Base-by-base conservation (phyloP, 2,888 invertebrate genomes). In the Eurytoma adleriae region DNA sequence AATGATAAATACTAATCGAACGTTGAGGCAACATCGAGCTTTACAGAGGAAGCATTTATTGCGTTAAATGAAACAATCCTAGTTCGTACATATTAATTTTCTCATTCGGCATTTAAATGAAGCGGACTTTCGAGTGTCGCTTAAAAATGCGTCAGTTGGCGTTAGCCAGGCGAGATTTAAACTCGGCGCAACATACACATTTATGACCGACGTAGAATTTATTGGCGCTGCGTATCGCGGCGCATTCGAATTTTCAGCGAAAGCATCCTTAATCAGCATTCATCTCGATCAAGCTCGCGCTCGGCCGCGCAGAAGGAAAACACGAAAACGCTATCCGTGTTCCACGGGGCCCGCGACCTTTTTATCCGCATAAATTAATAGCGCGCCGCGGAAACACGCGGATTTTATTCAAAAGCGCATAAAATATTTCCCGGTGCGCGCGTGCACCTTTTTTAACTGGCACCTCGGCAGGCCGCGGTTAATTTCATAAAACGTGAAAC, bases 301-400 rank as follows among this genome's bases (percentile, higher is more conserved):
- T 14, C 16, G 16, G 30, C 30, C 48, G 12, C 12, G 67, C 16
- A 14, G 56, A 48, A 14, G 30, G 13, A 72, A 68, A 81, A 81
- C 81, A 81, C 74, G 81, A 78, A 78, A 81, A 78, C 54, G 75
- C 78, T 56, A 66, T 75, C 27, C 50, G 50, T 27, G 62, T 67
- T 52, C 30, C 64, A 16, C 7, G 56, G 24, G 18, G 27, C 48
- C 10, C 40, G 20, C 20, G 40, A 24, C 24, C 20, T 62, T 70
- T 75, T 70, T 67, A 78, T 70, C 54, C 74, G 66, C 27, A 77
- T 80, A 81, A 81, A 78, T 81, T 81, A 81, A 78, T 52, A 70
- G 61, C 48, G 52, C 52, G 54, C 64, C 18, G 52, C 73, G 54
- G 56, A 71, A 67, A 74, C 78, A 72, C 70, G 74, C 64, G 48